Conservation (phyloP, 2,113 vertebrate genomes). For the Brachirus orientalis region DNA sequence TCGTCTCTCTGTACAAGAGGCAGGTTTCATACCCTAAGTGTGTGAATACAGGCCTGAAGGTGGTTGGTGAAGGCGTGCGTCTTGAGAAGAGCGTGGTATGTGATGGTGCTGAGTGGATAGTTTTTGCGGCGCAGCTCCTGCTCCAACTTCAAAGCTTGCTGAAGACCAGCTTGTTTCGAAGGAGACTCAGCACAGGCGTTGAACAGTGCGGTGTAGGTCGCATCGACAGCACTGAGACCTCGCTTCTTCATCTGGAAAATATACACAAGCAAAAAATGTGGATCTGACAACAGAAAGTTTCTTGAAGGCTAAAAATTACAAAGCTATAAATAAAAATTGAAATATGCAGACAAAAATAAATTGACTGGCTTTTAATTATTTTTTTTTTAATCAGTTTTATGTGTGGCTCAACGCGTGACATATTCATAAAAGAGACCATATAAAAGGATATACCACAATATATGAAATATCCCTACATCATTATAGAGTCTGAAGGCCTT, state of each 20-base stretch:
- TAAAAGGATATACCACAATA: too few relatives aligned
- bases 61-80: constrained; percentile 85
- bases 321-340: too few relatives aligned
- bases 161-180: constrained; percentile 86
- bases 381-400: too few relatives aligned
- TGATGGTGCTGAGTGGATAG: constrained; percentile 84
- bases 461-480: constrained; percentile 77
- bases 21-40: constrained; percentile 83
- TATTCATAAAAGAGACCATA: too few relatives aligned
- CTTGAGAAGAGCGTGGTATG: constrained; percentile 92
- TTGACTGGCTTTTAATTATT: too few relatives aligned
- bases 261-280: neutral
- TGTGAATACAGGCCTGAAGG: constrained; percentile 86
- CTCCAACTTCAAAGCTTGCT: constrained; percentile 86
- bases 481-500: constrained; percentile 94
- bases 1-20: neutral
- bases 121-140: constrained; percentile 86
- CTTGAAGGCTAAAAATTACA: too few relatives aligned
- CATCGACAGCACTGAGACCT: constrained; percentile 82
- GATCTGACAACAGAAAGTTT: too few relatives aligned
- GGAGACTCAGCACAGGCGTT: constrained; percentile 92
- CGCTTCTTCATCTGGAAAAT: constrained; percentile 93
- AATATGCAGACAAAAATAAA: too few relatives aligned
- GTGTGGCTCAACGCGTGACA: too few relatives aligned
- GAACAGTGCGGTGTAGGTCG: constrained; percentile 95